These are phyloP conservation scores for Drosophila neonasuta DNA, from an alignment of 2,888 invertebrate species.

Conservation along the genomic window DNA sequence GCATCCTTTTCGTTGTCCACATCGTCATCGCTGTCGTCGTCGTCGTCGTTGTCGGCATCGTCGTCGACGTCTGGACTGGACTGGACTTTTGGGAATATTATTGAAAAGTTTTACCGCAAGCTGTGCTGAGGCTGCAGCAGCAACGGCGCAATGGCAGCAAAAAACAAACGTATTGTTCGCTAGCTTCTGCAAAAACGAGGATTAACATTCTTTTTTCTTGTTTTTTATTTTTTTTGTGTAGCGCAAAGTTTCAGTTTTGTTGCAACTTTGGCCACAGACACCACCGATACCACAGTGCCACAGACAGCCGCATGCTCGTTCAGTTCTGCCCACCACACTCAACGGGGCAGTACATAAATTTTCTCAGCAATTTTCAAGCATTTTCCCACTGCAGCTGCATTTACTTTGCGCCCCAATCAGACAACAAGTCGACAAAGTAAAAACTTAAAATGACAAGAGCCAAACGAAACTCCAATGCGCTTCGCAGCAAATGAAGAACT, in stretches of 20 bases:
- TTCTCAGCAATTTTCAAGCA: constrained; percentile 49
- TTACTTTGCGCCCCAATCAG: constrained; percentile 46
- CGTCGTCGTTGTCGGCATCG: constrained; percentile 21
- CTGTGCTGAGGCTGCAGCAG: constrained; percentile 61
- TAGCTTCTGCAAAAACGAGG: constrained; percentile 38
- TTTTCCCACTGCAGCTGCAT: constrained; percentile 34
- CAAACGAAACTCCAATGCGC: constrained; percentile 21
- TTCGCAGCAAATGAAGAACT: background rate
- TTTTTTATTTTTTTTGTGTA: constrained; percentile 19
- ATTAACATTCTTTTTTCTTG: constrained; percentile 14
- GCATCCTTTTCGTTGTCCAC: constrained; percentile 18
- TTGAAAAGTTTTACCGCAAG: constrained; percentile 75
- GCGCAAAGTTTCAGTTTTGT: constrained; percentile 72
- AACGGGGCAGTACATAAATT: constrained; percentile 64
- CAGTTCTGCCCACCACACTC: constrained; percentile 28
- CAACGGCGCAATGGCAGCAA: constrained; percentile 45
- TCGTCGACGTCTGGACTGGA: constrained; percentile 65
- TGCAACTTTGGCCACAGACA: constrained; percentile 74
- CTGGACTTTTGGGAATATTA: constrained; percentile 76
- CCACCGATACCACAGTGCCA: constrained; percentile 54
- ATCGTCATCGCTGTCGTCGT: constrained; percentile 31
- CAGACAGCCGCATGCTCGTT: constrained; percentile 17
- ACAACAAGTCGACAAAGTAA: constrained; percentile 37
- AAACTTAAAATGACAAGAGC: constrained; percentile 12
- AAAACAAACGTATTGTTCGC: constrained; percentile 73